phyloP scores from a whole-genome alignment of 2,113 vertebrate species.

The Calonectris borealis region DNA sequence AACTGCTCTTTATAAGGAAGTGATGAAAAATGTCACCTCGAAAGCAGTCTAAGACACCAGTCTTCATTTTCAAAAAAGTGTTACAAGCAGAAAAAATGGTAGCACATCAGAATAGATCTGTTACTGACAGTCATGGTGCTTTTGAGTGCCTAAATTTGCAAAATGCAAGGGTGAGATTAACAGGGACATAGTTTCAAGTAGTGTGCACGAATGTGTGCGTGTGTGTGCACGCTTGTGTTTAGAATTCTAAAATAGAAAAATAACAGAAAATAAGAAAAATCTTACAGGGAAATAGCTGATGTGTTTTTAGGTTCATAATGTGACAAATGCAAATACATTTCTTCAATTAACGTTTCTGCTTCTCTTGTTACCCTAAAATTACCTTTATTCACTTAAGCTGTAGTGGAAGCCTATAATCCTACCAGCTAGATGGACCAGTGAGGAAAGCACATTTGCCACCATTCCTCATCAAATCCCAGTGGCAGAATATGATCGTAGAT shows the following conservation, averaged over 20 bases:
- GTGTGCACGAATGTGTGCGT: background rate
- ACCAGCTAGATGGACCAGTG: background rate
- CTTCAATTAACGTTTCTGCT: background rate
- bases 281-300: background rate
- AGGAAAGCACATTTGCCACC: background rate
- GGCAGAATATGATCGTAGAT: background rate
- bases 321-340: background rate
- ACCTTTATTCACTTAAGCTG: background rate
- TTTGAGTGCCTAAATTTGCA: background rate
- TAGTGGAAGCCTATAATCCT: background rate
- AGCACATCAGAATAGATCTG: background rate
- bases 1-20: background rate
- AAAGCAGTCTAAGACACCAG: background rate
- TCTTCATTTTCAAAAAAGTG: background rate
- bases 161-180: background rate
- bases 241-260: background rate
- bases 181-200: background rate
- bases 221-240: background rate
- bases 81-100: background rate
- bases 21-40: background rate
- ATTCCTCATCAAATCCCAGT: background rate
- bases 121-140: background rate
- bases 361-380: background rate
- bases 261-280: background rate
- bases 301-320: background rate